Conservation (phyloP, 2,797 vertebrate species). For the Tarsius wallacei region DNA sequence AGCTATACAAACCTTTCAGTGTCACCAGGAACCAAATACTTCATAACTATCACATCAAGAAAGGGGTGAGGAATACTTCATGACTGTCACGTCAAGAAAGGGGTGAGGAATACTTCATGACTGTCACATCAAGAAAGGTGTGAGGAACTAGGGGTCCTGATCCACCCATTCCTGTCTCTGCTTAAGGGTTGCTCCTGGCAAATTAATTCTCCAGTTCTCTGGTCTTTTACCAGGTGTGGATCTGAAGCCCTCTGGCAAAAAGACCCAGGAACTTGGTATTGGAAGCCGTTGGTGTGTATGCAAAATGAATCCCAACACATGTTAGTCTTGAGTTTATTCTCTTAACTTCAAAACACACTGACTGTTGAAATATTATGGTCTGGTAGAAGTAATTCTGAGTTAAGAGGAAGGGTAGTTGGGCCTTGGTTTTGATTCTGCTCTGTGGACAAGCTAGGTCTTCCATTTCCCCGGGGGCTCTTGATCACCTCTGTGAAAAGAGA, state of each 20-base stretch:
- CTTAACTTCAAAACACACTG: neutral
- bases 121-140: neutral
- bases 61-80: neutral
- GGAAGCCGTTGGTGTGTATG: neutral
- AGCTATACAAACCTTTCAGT: neutral
- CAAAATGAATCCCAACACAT: neutral
- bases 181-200: neutral
- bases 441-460: neutral
- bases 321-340: neutral
- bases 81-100: neutral
- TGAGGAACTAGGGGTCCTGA: neutral
- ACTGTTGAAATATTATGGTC: neutral
- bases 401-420: neutral
- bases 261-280: neutral
- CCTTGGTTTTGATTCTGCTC: neutral
- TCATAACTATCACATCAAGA: neutral
- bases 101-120: neutral
- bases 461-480: neutral
- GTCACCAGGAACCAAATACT: neutral
- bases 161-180: neutral
- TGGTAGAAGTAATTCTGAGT: neutral
- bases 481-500: constrained; percentile 17
- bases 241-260: constrained; percentile 21
- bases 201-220: neutral
- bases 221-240: neutral